phyloP scores from a whole-genome alignment of 2,113 vertebrate genomes.

The Daboia siamensis region DNA sequence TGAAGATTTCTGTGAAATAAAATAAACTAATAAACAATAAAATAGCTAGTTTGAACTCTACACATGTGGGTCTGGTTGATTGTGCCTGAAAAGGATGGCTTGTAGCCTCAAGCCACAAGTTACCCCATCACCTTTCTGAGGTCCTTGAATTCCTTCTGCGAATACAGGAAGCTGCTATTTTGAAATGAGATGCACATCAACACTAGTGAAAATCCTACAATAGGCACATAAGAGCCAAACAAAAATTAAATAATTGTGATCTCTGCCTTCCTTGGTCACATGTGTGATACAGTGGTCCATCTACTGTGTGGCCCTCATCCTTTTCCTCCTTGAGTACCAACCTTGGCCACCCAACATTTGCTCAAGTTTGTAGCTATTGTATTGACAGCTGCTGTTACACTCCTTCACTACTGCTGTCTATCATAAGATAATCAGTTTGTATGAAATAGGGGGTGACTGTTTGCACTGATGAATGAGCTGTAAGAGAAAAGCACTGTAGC shows the following conservation, averaged over 20 bases:
- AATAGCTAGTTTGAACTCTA: neutral
- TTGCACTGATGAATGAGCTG: neutral
- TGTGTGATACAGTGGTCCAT: neutral
- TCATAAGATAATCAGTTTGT: neutral
- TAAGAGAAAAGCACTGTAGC: conserved; percentile 11
- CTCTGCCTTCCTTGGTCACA: neutral
- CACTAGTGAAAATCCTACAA: neutral
- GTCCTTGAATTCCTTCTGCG: neutral
- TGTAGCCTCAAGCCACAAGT: neutral
- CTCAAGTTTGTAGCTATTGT: neutral
- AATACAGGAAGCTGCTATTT: neutral
- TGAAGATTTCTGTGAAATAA: neutral
- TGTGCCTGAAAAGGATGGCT: neutral
- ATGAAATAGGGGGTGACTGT: neutral
- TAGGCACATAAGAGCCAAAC: neutral
- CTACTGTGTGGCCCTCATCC: neutral
- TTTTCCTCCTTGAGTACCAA: neutral
- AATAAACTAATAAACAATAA: neutral
- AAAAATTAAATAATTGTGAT: neutral
- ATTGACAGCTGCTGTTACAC: neutral
- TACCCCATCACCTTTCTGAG: neutral
- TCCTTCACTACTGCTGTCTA: neutral
- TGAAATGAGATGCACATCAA: neutral
- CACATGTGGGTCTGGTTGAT: neutral
- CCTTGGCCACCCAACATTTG: neutral